These are phyloP conservation scores for Solen grandis DNA, from an alignment of 1,140 invertebrate species.

Conservation along the genomic window DNA sequence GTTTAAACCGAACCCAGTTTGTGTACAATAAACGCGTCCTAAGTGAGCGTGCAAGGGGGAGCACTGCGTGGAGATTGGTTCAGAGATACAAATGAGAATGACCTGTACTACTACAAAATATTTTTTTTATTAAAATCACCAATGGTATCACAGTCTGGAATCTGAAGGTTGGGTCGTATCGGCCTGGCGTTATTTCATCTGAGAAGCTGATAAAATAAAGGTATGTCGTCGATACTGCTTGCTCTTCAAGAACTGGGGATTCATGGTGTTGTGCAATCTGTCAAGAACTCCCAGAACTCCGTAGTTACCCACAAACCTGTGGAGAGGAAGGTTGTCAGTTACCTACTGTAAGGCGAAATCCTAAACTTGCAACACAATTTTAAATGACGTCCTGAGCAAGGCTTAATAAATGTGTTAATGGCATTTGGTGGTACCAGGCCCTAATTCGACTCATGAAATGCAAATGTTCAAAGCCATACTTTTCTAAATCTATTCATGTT, in stretches of 20 bases:
- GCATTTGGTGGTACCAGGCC: neutral
- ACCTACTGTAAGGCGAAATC: neutral
- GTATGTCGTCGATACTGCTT: constrained; percentile 54
- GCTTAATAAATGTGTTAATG: neutral
- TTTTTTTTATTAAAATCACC: too few species aligned
- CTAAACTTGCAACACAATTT: neutral
- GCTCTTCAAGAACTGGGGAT: constrained; percentile 80
- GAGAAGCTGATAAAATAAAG: constrained; percentile 51
- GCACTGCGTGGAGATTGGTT: too few species aligned
- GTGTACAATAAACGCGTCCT: too few species aligned
- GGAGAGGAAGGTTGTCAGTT: constrained; percentile 13
- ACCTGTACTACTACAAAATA: too few species aligned
- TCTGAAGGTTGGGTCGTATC: too few species aligned
- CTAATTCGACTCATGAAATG: neutral
- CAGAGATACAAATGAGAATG: too few species aligned
- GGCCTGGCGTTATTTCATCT: neutral
- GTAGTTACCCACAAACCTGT: constrained; percentile 85
- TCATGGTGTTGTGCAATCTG: constrained; percentile 89
- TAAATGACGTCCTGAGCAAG: too few species aligned
- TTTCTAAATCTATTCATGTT: too few species aligned
- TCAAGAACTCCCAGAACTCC: constrained; percentile 91
- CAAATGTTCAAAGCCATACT: neutral
- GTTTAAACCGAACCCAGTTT: too few species aligned
- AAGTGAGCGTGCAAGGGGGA: too few species aligned
- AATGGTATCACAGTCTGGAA: too few species aligned